Conservation (phyloP, 2,888 invertebrate genomes). For the Dinocampus coccinellae region DNA sequence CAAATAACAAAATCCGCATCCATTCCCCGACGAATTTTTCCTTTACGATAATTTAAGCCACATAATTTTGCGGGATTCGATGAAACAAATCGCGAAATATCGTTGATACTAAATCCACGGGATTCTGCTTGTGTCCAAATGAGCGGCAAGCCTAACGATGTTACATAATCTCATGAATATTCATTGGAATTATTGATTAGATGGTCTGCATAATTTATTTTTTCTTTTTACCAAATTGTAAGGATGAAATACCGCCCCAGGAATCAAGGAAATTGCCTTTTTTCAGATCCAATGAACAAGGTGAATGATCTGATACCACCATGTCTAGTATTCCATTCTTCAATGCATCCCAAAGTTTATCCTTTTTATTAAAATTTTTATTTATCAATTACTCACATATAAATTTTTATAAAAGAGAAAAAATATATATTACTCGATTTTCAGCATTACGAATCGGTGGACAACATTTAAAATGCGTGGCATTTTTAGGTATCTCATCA, state of each 20-base stretch:
- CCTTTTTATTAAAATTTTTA: slow-evolving; percentile 61
- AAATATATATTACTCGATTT: slow-evolving; percentile 73
- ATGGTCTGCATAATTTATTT: neutral
- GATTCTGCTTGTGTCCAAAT: slow-evolving; percentile 77
- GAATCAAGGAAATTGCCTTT: slow-evolving; percentile 77
- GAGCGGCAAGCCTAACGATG: slow-evolving; percentile 69
- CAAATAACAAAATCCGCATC: slow-evolving; percentile 83
- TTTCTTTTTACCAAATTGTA: slow-evolving; percentile 80
- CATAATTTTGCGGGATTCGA: slow-evolving; percentile 75
- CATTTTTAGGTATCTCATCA: slow-evolving; percentile 75
- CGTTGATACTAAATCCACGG: slow-evolving; percentile 72
- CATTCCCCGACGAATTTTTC: slow-evolving; percentile 74
- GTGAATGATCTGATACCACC: slow-evolving; percentile 60
- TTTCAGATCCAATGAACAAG: slow-evolving; percentile 57
- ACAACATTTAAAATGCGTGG: slow-evolving; percentile 80
- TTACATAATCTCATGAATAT: neutral
- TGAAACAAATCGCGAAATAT: slow-evolving; percentile 75
- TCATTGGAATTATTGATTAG: neutral
- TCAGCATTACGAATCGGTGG: slow-evolving; percentile 77
- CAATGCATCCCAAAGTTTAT: slow-evolving; percentile 76
- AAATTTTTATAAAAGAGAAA: neutral
- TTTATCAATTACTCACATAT: neutral
- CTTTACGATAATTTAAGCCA: slow-evolving; percentile 75
- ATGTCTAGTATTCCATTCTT: slow-evolving; percentile 73
- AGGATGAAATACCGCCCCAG: slow-evolving; percentile 82